Conservation (phyloP, 2,113 vertebrate genomes). For the Plestiodon gilberti region DNA sequence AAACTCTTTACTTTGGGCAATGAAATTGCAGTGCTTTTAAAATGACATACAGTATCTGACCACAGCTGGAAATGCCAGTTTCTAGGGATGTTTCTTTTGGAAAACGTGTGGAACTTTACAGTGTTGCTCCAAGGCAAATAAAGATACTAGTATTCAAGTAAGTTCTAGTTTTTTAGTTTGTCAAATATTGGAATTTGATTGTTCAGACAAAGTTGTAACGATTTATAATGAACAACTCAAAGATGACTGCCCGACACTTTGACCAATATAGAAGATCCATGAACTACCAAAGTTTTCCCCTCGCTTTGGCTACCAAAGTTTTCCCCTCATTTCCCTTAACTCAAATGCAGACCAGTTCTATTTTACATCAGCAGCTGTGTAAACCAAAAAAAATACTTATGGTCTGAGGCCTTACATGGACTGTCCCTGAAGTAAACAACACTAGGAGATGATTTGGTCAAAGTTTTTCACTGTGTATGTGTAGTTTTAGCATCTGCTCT, state of each 20-base stretch:
- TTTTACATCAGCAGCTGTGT: no score
- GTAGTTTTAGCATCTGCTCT: background rate
- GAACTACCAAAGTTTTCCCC: background rate
- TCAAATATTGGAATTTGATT: constrained; percentile 10
- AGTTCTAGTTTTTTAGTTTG: constrained; percentile 56
- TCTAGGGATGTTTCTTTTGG: constrained; percentile 82
- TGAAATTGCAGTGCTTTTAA: constrained; percentile 77
- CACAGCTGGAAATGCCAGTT: constrained; percentile 79
- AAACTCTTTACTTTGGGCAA: constrained; percentile 78
- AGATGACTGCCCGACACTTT: background rate
- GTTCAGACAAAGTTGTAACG: constrained; percentile 28
- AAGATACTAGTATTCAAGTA: constrained; percentile 67
- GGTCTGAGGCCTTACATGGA: background rate
- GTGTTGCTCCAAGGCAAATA: constrained; percentile 79
- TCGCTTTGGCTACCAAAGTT: background rate
- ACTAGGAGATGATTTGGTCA: background rate
- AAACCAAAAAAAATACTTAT: background rate
- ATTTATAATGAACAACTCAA: background rate
- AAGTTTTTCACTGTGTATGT: background rate
- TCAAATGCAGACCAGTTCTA: background rate
- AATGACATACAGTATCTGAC: constrained; percentile 61
- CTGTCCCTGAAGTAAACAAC: background rate
- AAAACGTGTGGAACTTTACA: constrained; percentile 78
- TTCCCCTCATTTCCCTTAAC: background rate
- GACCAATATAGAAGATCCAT: background rate